Conservation (phyloP, 2,797 vertebrate genomes). For the Sebastes oblongus region DNA sequence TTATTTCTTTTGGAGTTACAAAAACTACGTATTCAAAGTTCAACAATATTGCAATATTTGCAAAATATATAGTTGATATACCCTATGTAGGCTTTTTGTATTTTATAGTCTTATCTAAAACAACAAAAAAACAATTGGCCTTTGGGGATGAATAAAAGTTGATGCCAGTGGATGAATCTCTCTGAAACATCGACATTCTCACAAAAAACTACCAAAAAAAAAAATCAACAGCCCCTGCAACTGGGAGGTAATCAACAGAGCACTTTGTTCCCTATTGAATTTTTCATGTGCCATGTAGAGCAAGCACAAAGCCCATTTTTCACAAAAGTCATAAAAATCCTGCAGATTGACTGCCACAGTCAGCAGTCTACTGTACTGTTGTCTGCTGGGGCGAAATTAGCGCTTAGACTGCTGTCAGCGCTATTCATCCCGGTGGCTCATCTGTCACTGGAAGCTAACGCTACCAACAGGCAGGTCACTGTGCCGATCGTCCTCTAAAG, state of each 20-base stretch:
- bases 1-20: too few species aligned
- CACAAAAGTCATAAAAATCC: slow-evolving; percentile 6
- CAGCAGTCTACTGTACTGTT: slow-evolving; percentile 14
- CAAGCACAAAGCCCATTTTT: slow-evolving; percentile 21
- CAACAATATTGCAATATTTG: not conserved
- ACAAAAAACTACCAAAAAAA: not conserved
- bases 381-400: slow-evolving; percentile 61
- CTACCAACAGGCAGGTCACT: slow-evolving; percentile 70
- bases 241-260: slow-evolving; percentile 14
- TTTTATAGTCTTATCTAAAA: not conserved
- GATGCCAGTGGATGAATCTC: not conserved
- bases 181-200: not conserved
- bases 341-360: slow-evolving; percentile 24
- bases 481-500: slow-evolving; percentile 70
- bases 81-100: not conserved
- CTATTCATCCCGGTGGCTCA: slow-evolving; percentile 58
- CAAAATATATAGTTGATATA: not conserved
- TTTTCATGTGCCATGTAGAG: slow-evolving; percentile 12
- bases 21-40: not conserved
- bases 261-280: not conserved
- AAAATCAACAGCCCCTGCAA: not conserved
- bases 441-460: slow-evolving; percentile 63
- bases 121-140: not conserved
- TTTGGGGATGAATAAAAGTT: not conserved
- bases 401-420: slow-evolving; percentile 57